Evolutionary conservation across 2,797 vertebrate species (phyloP).

Genomic region (Typhlichthys subterraneus): DNA sequence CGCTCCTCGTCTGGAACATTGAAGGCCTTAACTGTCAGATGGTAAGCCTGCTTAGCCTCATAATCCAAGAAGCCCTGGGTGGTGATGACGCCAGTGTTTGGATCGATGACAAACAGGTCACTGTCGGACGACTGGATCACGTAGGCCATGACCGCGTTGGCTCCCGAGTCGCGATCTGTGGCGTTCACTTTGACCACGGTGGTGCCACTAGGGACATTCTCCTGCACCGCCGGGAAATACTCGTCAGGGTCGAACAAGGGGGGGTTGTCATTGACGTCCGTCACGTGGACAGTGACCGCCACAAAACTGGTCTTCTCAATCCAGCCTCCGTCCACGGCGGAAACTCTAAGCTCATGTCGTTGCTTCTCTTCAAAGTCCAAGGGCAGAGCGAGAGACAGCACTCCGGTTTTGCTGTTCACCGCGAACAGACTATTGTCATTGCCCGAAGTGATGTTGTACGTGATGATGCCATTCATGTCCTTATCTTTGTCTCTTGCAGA

Average conservation of each 20-base stretch:
- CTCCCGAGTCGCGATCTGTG: slow-evolving; percentile 87
- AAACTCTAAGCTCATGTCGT: slow-evolving; percentile 87
- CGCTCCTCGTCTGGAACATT: slow-evolving; percentile 96
- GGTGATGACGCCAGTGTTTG: slow-evolving; percentile 92
- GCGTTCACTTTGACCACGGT: slow-evolving; percentile 90
- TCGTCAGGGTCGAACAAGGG: slow-evolving; percentile 87
- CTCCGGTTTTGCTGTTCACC: slow-evolving; percentile 87
- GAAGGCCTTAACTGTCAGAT: slow-evolving; percentile 93
- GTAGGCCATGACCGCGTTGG: slow-evolving; percentile 91
- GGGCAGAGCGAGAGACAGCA: slow-evolving; percentile 81
- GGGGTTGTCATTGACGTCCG: slow-evolving; percentile 94
- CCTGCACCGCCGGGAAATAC: slow-evolving; percentile 89
- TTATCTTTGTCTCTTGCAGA: slow-evolving; percentile 94
- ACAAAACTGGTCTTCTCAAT: slow-evolving; percentile 90
- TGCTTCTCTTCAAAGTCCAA: slow-evolving; percentile 90
- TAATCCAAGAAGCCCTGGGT: slow-evolving; percentile 99
- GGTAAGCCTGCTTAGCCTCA: slow-evolving; percentile 95
- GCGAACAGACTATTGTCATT: slow-evolving; percentile 86
- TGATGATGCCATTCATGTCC: slow-evolving; percentile 91
- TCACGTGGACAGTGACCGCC: slow-evolving; percentile 83
- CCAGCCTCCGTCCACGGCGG: slow-evolving; percentile 93
- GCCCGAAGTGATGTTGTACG: slow-evolving; percentile 88
- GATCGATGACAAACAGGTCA: slow-evolving; percentile 95
- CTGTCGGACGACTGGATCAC: slow-evolving; percentile 94
- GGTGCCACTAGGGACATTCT: slow-evolving; percentile 97